Evolutionary conservation across 2,113 vertebrate species (phyloP), one percentile per base, ranked within the genome.

Genomic region (Typhlomys cinereus): DNA sequence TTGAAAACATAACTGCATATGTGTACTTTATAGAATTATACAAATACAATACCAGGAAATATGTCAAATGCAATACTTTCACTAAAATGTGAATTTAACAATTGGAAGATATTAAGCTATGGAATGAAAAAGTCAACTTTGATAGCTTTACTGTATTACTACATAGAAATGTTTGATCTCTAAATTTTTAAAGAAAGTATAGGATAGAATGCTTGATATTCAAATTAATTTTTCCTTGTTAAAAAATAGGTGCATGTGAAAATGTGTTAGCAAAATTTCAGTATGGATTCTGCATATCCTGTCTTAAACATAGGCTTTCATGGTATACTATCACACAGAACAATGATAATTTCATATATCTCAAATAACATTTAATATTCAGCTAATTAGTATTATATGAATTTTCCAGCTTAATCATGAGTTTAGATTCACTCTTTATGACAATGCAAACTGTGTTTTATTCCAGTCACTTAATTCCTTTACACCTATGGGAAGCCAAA

Each of bases 401-500:
- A 23, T 85, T 85, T 73, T 95, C 44, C 70, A 88, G 87, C 29
- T 69, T 67, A 90, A 27, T 54, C 15, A 25, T 57, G 79, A 93
- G 39, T 91, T 93, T 81, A 52, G 17, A 80, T 57, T 93, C 61
- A 46, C 29, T 81, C 7, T 89, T 88, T 70, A 64, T 61, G 44
- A 90, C 57, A n/a, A 44, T 12, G 3, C 34, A 89, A 79, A 48
- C 62, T 83, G 79, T 88, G 31, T 31, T 93, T 92, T 48, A 88
- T 94, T 59, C 83, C 66, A 94, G 84, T 92, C 39, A 91, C 73
- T 86, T 94, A 69, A 92, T 69, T 94, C 73, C 39, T 94, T 97
- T 89, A 95, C 73, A 94, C 85, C 85, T 92, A 66, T 82, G 73
- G 67, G 92, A 83, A 95, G 92, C 70, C 76, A 91, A 95, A 94